phyloP scores from a whole-genome alignment of 2,888 invertebrate species.

The Coremacera marginata region DNA sequence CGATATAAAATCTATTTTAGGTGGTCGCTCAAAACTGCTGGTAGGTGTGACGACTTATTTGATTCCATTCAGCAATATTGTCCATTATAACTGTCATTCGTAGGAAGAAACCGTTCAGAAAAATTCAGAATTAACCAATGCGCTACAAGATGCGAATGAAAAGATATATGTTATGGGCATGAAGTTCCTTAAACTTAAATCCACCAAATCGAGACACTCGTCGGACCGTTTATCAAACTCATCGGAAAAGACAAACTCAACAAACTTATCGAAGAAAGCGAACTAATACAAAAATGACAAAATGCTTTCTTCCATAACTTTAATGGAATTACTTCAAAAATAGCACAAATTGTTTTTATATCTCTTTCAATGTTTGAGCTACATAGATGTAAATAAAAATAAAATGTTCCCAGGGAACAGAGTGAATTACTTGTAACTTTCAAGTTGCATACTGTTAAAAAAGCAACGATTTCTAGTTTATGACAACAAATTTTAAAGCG shows the following conservation, averaged over 20 bases:
- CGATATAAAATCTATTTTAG: constrained; percentile 50
- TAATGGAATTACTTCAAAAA: too few relatives aligned
- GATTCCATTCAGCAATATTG: not conserved
- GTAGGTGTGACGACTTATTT: constrained; percentile 38
- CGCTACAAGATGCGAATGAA: constrained; percentile 54
- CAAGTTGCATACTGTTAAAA: too few relatives aligned
- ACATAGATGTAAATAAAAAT: too few relatives aligned
- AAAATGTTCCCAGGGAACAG: too few relatives aligned
- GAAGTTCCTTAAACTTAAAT: constrained; percentile 55
- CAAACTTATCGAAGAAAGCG: not conserved
- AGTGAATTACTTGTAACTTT: too few relatives aligned
- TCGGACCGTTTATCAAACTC: not conserved
- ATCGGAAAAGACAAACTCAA: constrained; percentile 23
- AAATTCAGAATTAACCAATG: constrained; percentile 48
- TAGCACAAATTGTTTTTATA: too few relatives aligned
- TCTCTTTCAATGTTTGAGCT: too few relatives aligned
- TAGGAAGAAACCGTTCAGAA: constrained; percentile 51
- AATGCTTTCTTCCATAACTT: too few relatives aligned
- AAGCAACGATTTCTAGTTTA: too few relatives aligned
- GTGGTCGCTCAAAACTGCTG: constrained; percentile 47
- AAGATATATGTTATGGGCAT: constrained; percentile 57
- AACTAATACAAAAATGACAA: too few relatives aligned
- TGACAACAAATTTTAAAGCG: too few relatives aligned
- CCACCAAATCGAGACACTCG: constrained; percentile 41
- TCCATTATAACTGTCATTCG: not conserved